A percentile compares a stretch with the other conserved stretches of the same genome.
Conservation (phyloP, 2,113 vertebrate genomes). For the Limanda limanda region DNA sequence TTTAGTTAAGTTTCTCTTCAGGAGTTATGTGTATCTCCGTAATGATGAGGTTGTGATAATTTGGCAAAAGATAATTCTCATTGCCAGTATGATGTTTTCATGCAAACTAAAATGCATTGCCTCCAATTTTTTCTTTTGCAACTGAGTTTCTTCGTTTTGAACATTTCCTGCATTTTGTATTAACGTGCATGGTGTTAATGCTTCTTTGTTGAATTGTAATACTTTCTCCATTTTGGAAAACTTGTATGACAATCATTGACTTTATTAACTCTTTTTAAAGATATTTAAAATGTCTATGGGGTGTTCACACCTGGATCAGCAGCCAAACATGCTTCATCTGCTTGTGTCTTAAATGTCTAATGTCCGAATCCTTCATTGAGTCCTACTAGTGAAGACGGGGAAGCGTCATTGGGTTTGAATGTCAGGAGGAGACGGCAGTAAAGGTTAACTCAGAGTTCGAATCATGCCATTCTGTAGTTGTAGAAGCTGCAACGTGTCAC, state of each 20-base stretch:
- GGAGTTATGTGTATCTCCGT: neutral
- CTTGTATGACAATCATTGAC: too few relatives aligned
- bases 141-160: neutral
- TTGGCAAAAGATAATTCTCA: neutral
- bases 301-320: too few relatives aligned
- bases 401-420: neutral
- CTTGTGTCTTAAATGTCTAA: neutral
- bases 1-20: too few relatives aligned
- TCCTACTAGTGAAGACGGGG: neutral
- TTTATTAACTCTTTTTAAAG: too few relatives aligned
- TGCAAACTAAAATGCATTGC: neutral
- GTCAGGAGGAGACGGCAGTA: constrained; percentile 10
- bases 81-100: neutral
- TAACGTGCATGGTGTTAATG: too few relatives aligned
- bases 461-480: constrained; percentile 62
- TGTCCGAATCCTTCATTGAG: neutral
- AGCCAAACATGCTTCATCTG: too few relatives aligned
- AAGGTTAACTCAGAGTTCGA: constrained; percentile 60
- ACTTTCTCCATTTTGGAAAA: too few relatives aligned
- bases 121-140: neutral
- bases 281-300: too few relatives aligned
- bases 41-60: neutral
- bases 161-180: neutral
- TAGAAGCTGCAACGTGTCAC: constrained; percentile 91
- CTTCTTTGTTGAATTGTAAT: too few relatives aligned